Percentiles rank a stretch among this genome's conserved stretches.
phyloP scores from a whole-genome alignment of 2,797 vertebrate species.

The Rhinogobio ventralis region DNA sequence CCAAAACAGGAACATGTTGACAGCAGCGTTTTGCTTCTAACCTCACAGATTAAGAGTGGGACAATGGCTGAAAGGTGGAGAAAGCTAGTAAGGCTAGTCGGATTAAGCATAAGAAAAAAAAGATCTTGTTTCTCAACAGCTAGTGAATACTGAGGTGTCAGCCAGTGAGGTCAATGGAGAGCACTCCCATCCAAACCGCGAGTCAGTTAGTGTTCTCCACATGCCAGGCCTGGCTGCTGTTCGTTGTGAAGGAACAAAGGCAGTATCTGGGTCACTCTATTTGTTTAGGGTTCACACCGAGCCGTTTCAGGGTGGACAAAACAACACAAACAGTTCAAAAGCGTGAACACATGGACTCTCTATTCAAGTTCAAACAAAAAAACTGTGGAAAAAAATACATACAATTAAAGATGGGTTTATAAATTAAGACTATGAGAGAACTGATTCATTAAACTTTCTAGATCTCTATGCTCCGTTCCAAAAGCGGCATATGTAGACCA shows the following conservation, averaged over 20 bases:
- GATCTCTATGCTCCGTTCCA: background rate
- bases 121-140: constrained; percentile 17
- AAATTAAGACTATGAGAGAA: background rate
- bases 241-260: constrained; percentile 55
- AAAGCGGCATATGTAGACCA: background rate
- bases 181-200: constrained; percentile 47
- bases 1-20: constrained; percentile 49
- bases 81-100: background rate
- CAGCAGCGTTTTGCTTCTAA: constrained; percentile 21
- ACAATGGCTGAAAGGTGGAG: constrained; percentile 3
- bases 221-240: constrained; percentile 46
- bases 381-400: background rate
- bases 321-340: constrained; percentile 14
- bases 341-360: background rate
- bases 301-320: constrained; percentile 20
- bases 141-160: constrained; percentile 28
- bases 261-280: constrained; percentile 70
- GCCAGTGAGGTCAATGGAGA: constrained; percentile 50
- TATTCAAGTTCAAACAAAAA: constrained; percentile 14
- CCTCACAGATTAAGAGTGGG: background rate
- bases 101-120: background rate
- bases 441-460: background rate
- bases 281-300: constrained; percentile 50
- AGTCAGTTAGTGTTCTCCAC: constrained; percentile 37
- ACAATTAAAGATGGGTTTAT: background rate